A percentile compares a stretch with the other conserved stretches of the same genome.
Evolutionary conservation across 2,113 vertebrate genomes (phyloP).

Genomic region (Bos indicus): DNA sequence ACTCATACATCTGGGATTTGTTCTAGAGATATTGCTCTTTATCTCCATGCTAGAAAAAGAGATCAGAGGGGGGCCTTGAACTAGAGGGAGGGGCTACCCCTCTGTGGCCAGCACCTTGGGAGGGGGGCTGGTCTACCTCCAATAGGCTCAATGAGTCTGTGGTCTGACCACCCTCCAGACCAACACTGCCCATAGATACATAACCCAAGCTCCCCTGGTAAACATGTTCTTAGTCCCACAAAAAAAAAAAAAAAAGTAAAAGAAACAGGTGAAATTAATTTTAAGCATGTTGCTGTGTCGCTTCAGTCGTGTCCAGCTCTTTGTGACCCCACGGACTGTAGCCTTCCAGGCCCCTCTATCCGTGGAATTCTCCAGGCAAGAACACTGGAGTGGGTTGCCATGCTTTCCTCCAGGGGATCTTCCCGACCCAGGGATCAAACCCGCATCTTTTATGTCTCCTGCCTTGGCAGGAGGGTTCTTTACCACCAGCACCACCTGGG

Average conservation of each 20-base stretch:
- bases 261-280: neutral
- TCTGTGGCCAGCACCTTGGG: neutral
- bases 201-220: fast-evolving
- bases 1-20: neutral
- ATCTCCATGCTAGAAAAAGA: neutral
- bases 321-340: neutral
- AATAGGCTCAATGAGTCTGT: neutral
- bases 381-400: neutral
- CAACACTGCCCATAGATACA: fast-evolving
- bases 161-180: neutral
- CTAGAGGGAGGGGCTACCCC: neutral
- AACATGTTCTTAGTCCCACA: neutral
- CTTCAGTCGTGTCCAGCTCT: neutral
- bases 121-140: neutral
- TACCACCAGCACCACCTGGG: neutral
- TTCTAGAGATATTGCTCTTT: neutral
- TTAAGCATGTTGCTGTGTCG: neutral
- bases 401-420: neutral
- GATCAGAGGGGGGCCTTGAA: too few relatives aligned
- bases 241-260: neutral
- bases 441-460: neutral
- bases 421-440: neutral
- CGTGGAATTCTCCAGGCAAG: neutral
- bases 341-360: neutral
- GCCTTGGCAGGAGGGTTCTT: neutral